Conservation (phyloP, 2,113 vertebrate species). For the Laterallus jamaicensis region DNA sequence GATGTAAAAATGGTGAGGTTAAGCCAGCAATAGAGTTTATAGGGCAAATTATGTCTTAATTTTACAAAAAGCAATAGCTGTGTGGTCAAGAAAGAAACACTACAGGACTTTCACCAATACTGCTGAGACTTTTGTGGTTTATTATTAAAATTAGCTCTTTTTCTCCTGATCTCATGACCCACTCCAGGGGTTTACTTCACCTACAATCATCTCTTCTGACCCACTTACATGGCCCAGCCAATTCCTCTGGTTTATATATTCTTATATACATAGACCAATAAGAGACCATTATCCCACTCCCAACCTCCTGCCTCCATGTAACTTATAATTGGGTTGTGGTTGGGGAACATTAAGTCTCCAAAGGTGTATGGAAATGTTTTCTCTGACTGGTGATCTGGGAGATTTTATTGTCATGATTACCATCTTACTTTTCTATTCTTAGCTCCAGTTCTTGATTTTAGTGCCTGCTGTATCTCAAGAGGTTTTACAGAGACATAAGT, state of each 20-base stretch:
- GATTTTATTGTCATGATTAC: slow-evolving; percentile 53
- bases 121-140: neutral
- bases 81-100: neutral
- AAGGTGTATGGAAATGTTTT: slow-evolving; percentile 41
- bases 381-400: slow-evolving; percentile 40
- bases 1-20: neutral
- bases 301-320: neutral
- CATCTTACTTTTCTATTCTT: slow-evolving; percentile 51
- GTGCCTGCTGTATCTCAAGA: slow-evolving; percentile 43
- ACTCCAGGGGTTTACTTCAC: neutral
- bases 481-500: slow-evolving; percentile 25
- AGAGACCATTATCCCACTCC: neutral
- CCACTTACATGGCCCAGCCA: neutral
- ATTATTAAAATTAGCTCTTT: neutral
- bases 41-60: neutral
- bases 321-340: neutral
- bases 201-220: neutral
- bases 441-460: slow-evolving; percentile 36
- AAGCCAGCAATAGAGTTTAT: neutral
- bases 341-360: slow-evolving; percentile 45
- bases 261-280: neutral
- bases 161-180: neutral
- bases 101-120: neutral
- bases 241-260: neutral
- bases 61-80: neutral